A percentile compares a stretch with the other conserved stretches of the same genome.
Conservation (phyloP, 2,888 invertebrate species). For the Caenorhabditis afra region DNA sequence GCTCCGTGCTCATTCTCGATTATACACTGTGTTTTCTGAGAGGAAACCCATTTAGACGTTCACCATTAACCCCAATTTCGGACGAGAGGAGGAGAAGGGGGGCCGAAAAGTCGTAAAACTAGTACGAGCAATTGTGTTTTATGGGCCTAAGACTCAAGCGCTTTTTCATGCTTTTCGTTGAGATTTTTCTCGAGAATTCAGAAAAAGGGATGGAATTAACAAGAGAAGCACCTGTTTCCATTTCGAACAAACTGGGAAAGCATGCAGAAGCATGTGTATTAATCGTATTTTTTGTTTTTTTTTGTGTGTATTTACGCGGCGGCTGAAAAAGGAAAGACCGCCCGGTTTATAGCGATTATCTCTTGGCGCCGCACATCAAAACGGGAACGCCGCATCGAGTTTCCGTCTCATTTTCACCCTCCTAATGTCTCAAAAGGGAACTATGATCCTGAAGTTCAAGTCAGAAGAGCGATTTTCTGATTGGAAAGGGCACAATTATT, state of each 20-base stretch:
- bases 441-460: too few species aligned
- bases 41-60: too few species aligned
- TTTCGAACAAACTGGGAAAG: too few species aligned
- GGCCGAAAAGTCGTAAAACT: slow-evolving; percentile 19
- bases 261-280: too few species aligned
- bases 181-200: too few species aligned
- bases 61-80: too few species aligned
- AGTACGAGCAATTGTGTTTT: slow-evolving; percentile 7
- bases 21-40: too few species aligned
- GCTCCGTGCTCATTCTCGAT: too few species aligned
- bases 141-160: background rate
- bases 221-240: too few species aligned
- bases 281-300: too few species aligned
- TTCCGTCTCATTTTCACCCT: background rate
- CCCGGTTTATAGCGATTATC: slow-evolving; percentile 26
- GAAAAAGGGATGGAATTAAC: background rate
- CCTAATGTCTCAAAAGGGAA: background rate
- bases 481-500: background rate
- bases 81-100: too few species aligned
- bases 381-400: slow-evolving; percentile 4
- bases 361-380: slow-evolving; percentile 1
- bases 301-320: slow-evolving; percentile 5
- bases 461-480: background rate
- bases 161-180: slow-evolving; percentile 3
- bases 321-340: slow-evolving; percentile 3